phyloP scores from a whole-genome alignment of 92 coral and sea anemone genomes.

The Epizoanthus rinbou region DNA sequence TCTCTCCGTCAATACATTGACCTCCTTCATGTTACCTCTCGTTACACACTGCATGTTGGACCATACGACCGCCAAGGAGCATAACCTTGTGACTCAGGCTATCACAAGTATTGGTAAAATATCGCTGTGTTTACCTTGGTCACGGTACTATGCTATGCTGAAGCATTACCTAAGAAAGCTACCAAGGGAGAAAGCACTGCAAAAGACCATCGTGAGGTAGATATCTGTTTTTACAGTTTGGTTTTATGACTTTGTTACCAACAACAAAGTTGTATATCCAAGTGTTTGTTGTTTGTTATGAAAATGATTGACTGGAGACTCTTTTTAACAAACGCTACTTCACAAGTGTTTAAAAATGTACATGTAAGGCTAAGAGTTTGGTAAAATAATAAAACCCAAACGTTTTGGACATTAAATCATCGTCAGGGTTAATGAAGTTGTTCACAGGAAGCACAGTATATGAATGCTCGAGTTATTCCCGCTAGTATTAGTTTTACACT shows the following conservation, averaged over 20 bases:
- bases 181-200: conserved; percentile 70
- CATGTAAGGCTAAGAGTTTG: no score
- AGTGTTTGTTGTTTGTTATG: background rate
- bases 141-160: conserved; percentile 75
- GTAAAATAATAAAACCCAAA: no score
- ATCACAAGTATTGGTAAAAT: conserved; percentile 83
- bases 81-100: conserved; percentile 90
- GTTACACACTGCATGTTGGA: conserved; percentile 87
- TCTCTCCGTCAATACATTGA: conserved; percentile 74
- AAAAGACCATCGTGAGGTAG: conserved; percentile 82
- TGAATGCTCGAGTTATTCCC: no score
- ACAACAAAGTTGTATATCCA: background rate
- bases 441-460: no score
- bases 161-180: conserved; percentile 78
- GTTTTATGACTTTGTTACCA: background rate
- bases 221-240: background rate
- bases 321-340: no score
- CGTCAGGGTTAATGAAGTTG: no score
- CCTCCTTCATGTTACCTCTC: conserved; percentile 81
- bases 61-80: conserved; percentile 86
- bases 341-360: no score
- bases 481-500: no score
- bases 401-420: no score
- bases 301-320: background rate
- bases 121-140: conserved; percentile 85